Evolutionary conservation across 2,113 vertebrate genomes (phyloP), one percentile per base, ranked within the genome.

Genomic region (Atlantisia rogersi): DNA sequence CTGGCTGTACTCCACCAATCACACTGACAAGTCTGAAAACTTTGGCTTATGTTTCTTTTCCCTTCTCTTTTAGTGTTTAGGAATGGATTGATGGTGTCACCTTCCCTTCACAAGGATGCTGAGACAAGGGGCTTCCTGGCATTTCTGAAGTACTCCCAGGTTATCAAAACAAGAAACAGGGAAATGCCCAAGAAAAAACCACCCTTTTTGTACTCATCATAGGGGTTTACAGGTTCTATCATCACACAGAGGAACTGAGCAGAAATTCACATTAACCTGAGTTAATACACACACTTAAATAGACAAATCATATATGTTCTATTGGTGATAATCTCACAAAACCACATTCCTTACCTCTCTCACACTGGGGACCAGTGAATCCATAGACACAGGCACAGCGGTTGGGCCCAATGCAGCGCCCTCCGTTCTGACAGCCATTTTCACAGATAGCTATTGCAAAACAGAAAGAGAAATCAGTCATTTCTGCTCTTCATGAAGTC

Each of bases 351-450:
- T 98, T 96, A 99, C 99, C 99, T 99, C 99, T 98, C 97, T 99
- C 99, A 31, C 99, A 99, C 97, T 99, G 99, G 15, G 99, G 99
- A 26, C 99, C 99, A 2, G 99, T 99, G 98, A 99, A 99, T 84
- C 99, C 99, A 6, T 99, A 99, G 90, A 99, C 98, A 5, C 99
- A 99, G 3, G 99, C 99, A 73, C 99, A 99, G 90, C 99, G 99
- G 97, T 99, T 99, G 75, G 99, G 99, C 10, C 99, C 99, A 9
- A 99, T 99, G 97, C 99, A 99, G 6, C 99, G 98, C 2, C 99
- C 99, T 9, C 99, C 99, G 3, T 99, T 99, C 97, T 99, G 99
- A 96, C 99, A 99, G 60, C 99, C 99, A 0, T 97, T 99, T 95
- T 99, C 99, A 82, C 99, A 99, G 88, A 99, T 98, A 32, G 99